These are phyloP conservation scores for Leucania comma DNA, from an alignment of 2,888 invertebrate genomes.

Conservation along the genomic window DNA sequence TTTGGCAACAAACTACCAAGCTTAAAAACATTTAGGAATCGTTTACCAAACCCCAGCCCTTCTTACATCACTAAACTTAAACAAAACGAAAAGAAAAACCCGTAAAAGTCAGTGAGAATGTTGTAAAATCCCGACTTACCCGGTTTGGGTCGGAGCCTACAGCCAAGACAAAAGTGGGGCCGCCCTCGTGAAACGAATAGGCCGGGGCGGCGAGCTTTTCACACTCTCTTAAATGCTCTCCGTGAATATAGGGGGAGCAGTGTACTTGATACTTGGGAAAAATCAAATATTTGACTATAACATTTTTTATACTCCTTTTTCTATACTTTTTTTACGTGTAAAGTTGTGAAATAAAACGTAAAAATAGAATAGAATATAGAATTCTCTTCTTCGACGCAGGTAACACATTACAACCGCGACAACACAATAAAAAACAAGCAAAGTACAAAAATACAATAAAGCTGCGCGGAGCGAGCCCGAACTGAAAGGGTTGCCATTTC, in stretches of 20 bases:
- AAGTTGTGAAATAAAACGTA: no score
- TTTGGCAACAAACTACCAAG: background rate
- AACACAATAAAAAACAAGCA: no score
- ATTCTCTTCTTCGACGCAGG: no score
- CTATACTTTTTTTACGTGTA: no score
- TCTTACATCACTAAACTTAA: slow-evolving; percentile 19
- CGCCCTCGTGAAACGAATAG: slow-evolving; percentile 88
- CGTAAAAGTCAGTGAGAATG: slow-evolving; percentile 52
- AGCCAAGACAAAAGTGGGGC: slow-evolving; percentile 84
- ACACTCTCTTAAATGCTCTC: slow-evolving; percentile 89
- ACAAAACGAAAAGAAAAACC: slow-evolving; percentile 27
- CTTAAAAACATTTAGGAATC: slow-evolving; percentile 6
- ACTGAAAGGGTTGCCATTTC: no score
- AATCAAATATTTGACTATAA: background rate
- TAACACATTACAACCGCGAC: no score
- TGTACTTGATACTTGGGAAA: slow-evolving; percentile 72
- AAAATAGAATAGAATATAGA: no score
- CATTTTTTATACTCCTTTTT: no score
- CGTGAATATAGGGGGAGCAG: slow-evolving; percentile 71
- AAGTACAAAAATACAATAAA: no score
- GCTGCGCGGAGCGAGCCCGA: no score
- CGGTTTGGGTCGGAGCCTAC: slow-evolving; percentile 62
- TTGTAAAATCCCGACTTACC: slow-evolving; percentile 70
- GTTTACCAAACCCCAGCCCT: slow-evolving; percentile 6
- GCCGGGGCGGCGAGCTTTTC: slow-evolving; percentile 89